Evolutionary conservation across 2,797 vertebrate species (phyloP).

Genomic region (Oreochromis grahami): DNA sequence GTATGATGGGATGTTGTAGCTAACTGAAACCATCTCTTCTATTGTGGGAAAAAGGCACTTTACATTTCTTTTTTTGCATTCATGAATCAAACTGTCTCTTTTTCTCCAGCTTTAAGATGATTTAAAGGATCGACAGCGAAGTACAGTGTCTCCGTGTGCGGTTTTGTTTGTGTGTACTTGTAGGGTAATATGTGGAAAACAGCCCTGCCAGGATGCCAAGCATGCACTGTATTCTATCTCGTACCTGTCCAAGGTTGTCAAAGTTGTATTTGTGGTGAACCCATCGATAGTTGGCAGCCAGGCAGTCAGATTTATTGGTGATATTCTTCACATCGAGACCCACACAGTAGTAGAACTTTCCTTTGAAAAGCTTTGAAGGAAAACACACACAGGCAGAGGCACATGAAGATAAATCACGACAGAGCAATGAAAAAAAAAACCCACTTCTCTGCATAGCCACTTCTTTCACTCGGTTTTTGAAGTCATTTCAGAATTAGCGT

Average conservation of each 20-base stretch:
- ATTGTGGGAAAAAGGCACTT: background rate
- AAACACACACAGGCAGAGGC: background rate
- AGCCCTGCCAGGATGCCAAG: background rate
- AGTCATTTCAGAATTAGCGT: slow-evolving; percentile 35
- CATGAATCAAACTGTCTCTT: background rate
- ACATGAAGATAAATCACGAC: background rate
- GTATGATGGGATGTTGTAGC: background rate
- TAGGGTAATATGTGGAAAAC: background rate
- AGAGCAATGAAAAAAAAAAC: background rate
- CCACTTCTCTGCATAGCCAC: background rate
- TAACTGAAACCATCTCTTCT: background rate
- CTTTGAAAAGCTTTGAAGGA: slow-evolving; percentile 89
- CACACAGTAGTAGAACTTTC: slow-evolving; percentile 96
- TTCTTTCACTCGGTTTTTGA: slow-evolving; percentile 17
- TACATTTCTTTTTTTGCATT: background rate
- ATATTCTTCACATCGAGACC: slow-evolving; percentile 92
- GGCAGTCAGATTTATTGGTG: slow-evolving; percentile 92
- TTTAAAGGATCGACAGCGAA: background rate
- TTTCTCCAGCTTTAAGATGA: background rate
- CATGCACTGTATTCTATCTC: background rate
- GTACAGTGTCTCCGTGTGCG: background rate
- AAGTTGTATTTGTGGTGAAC: slow-evolving; percentile 98
- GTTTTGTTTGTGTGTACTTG: background rate
- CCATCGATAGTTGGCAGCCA: slow-evolving; percentile 91
- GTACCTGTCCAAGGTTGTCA: slow-evolving; percentile 96